phyloP scores from a whole-genome alignment of 2,797 vertebrate genomes.

The Bovichtus diacanthus region DNA sequence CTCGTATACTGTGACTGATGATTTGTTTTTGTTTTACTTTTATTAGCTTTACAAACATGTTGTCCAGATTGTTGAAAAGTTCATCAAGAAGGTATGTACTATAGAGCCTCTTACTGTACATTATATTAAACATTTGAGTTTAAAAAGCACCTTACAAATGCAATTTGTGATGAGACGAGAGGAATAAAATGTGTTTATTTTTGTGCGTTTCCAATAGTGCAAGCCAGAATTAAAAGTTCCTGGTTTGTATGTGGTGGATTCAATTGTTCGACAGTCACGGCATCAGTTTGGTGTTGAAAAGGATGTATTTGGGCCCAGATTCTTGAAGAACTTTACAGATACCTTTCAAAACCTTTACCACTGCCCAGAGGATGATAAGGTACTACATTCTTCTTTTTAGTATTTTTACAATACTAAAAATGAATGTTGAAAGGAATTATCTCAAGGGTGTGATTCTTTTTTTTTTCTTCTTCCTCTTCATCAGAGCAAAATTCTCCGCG shows the following conservation, averaged over 20 bases:
- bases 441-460: not conserved
- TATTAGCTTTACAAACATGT: slow-evolving; percentile 97
- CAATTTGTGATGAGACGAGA: not conserved
- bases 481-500: slow-evolving; percentile 95
- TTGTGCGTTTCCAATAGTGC: slow-evolving; percentile 84
- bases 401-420: not conserved
- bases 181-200: not conserved
- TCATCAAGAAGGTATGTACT: slow-evolving; percentile 95
- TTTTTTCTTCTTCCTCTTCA: not conserved
- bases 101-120: not conserved
- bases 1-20: slow-evolving; percentile 7
- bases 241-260: slow-evolving; percentile 97
- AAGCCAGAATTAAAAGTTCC: slow-evolving; percentile 97
- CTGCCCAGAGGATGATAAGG: slow-evolving; percentile 97
- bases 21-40: slow-evolving; percentile 34
- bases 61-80: slow-evolving; percentile 99
- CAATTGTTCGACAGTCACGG: slow-evolving; percentile 98
- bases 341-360: slow-evolving; percentile 97
- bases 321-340: slow-evolving; percentile 95
- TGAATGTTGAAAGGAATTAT: not conserved
- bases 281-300: slow-evolving; percentile 98
- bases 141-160: not conserved
- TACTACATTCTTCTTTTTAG: slow-evolving; percentile 51
- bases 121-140: not conserved
- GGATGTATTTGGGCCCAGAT: slow-evolving; percentile 97